phyloP scores from a whole-genome alignment of 2,113 vertebrate genomes.

The Picathartes gymnocephalus region DNA sequence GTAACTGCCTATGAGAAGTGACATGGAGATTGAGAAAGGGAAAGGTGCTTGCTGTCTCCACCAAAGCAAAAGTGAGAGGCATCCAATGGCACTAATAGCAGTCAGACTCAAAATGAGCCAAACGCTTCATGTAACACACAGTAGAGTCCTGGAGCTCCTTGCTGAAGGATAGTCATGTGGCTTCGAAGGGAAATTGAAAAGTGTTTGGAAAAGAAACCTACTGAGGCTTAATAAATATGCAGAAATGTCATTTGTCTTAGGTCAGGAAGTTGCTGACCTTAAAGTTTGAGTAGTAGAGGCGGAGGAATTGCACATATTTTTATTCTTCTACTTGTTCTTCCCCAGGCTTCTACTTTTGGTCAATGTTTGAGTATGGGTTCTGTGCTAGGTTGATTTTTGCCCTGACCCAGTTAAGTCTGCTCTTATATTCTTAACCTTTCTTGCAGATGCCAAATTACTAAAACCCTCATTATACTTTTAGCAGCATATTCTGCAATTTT shows the following conservation, averaged over 20 bases:
- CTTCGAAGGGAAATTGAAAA: neutral
- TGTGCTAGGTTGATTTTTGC: neutral
- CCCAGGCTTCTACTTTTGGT: neutral
- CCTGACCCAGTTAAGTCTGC: neutral
- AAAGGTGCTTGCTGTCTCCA: neutral
- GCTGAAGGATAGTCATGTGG: neutral
- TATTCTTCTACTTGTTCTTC: neutral
- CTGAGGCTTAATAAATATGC: neutral
- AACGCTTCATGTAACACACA: neutral
- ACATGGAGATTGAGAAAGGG: neutral
- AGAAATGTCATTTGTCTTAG: neutral
- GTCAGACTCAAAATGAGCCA: neutral
- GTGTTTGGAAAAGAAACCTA: neutral
- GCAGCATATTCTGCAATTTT: neutral
- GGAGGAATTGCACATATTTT: neutral
- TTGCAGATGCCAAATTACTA: neutral
- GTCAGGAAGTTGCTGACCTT: neutral
- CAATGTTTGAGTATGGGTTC: neutral
- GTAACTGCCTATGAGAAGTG: neutral
- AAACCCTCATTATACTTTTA: neutral
- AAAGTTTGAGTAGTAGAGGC: neutral
- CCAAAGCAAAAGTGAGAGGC: neutral
- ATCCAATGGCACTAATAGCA: rapidly evolving
- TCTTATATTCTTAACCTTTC: slow-evolving; percentile 4
- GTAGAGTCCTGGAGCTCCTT: neutral